A percentile compares a stretch with the other conserved stretches of the same genome.
These are phyloP conservation scores for Spheniscus mendiculus DNA, from an alignment of 2,113 vertebrate species.

Conservation along the genomic window DNA sequence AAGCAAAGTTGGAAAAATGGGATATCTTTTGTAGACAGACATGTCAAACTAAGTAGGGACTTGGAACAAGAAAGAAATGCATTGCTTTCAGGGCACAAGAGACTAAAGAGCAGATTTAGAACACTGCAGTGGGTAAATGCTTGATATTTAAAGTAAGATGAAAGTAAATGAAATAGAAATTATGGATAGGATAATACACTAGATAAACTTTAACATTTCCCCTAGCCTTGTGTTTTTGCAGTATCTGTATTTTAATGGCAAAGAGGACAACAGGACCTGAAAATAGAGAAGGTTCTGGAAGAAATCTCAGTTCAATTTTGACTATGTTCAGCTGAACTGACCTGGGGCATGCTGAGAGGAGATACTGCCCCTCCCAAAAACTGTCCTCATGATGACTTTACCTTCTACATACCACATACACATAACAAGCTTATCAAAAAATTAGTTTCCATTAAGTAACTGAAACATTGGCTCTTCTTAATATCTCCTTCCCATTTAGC, in stretches of 20 bases:
- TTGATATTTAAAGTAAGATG: background rate
- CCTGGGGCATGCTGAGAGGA: background rate
- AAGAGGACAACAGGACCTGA: background rate
- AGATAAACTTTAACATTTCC: background rate
- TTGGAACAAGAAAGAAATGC: background rate
- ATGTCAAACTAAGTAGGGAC: background rate
- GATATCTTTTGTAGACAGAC: background rate
- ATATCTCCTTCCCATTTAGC: background rate
- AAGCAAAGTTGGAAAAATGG: background rate
- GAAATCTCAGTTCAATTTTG: background rate
- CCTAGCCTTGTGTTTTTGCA: background rate
- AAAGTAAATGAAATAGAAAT: background rate
- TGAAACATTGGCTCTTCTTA: background rate
- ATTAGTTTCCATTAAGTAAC: background rate
- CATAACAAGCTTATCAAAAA: background rate
- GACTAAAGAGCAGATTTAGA: background rate
- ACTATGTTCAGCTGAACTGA: background rate
- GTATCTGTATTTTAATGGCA: background rate
- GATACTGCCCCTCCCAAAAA: background rate
- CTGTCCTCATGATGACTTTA: background rate
- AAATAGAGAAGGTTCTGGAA: background rate
- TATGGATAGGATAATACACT: background rate
- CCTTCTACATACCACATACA: rapidly evolving
- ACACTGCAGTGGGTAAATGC: background rate
- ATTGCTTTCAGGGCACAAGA: background rate